Percentiles rank a stretch among this genome's conserved stretches.
phyloP scores from a whole-genome alignment of 2,797 vertebrate genomes.

The Cephalopachus bancanus region DNA sequence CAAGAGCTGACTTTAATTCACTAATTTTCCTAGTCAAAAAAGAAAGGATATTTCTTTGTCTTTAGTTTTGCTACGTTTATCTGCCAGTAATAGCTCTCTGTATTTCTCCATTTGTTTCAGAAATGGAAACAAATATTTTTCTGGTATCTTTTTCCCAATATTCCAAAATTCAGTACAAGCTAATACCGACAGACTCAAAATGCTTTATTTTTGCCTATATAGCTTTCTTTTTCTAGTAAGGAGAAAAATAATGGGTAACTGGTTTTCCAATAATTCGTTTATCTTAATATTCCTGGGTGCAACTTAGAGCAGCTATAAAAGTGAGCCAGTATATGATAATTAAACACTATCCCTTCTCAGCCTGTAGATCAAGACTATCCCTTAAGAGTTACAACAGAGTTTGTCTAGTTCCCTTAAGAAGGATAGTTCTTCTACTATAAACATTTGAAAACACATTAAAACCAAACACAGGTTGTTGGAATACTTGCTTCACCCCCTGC shows the following conservation, averaged over 20 bases:
- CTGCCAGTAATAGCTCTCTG: neutral
- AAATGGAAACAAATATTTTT: neutral
- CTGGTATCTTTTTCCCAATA: neutral
- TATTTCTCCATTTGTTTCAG: neutral
- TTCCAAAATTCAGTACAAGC: neutral
- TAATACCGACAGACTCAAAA: neutral
- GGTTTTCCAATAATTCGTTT: neutral
- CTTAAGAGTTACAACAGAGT: too few relatives aligned
- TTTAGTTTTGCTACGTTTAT: neutral
- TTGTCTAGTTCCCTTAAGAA: neutral
- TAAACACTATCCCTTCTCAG: neutral
- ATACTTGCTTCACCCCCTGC: neutral
- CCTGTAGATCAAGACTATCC: neutral
- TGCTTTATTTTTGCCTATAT: neutral
- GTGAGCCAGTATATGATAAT: accelerated
- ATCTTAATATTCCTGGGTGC: neutral
- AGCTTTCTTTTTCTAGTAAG: neutral
- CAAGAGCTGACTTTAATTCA: neutral
- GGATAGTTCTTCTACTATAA: neutral
- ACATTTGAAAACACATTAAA: neutral
- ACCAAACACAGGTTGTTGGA: neutral
- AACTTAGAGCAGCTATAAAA: neutral
- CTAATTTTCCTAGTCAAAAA: neutral
- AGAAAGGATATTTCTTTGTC: neutral
- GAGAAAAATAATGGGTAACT: neutral